Conservation (phyloP, 2,797 vertebrate species). For the Moxostoma hubbsi region DNA sequence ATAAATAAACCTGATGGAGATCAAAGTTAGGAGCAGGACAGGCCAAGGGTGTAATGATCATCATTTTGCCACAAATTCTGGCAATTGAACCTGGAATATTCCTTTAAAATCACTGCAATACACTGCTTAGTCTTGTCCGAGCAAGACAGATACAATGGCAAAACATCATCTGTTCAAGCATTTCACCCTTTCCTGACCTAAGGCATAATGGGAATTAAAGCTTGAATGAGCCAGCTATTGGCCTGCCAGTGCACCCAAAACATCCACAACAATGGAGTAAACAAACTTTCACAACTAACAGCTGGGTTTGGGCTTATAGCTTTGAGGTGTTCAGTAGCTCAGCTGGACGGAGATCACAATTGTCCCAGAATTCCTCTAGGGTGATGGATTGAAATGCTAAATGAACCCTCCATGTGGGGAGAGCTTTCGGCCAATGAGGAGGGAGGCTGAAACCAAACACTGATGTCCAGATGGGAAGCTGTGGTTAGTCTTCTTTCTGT, state of each 20-base stretch:
- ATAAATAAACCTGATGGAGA: constrained; percentile 73
- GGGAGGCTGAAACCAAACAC: constrained; percentile 33
- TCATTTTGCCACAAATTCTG: background rate
- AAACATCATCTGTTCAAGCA: constrained; percentile 39
- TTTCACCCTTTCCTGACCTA: constrained; percentile 27
- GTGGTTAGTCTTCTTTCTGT: constrained; percentile 6
- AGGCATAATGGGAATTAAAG: constrained; percentile 33
- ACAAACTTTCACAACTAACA: background rate
- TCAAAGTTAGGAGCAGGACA: background rate
- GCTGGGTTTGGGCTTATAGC: constrained; percentile 2
- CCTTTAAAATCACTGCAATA: too few species aligned
- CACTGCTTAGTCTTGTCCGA: background rate
- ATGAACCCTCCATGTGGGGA: background rate
- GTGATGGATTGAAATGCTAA: background rate
- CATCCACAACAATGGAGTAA: constrained; percentile 11
- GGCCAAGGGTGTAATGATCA: background rate
- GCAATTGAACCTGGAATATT: too few species aligned
- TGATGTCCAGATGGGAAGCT: constrained; percentile 35
- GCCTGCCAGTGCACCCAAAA: constrained; percentile 21
- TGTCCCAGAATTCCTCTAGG: constrained; percentile 16
- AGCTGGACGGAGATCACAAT: background rate
- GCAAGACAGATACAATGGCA: constrained; percentile 34
- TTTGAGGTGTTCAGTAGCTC: background rate
- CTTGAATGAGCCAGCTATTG: constrained; percentile 38
- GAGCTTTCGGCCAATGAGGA: background rate